phyloP scores from a whole-genome alignment of 1,140 invertebrate genomes.

The Drosophila asahinai region DNA sequence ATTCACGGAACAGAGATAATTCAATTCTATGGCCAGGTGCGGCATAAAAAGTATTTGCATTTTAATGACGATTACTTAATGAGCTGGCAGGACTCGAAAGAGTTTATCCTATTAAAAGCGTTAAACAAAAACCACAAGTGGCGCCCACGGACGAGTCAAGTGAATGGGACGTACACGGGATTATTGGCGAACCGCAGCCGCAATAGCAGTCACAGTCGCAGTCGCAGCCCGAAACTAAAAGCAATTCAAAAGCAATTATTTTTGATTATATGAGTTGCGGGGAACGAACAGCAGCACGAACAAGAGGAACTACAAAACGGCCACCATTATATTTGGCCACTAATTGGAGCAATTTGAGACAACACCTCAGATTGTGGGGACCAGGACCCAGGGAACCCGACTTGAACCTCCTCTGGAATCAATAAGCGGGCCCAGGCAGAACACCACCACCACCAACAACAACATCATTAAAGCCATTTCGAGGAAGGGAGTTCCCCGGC shows the following conservation, averaged over 20 bases:
- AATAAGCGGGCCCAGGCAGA: constrained; percentile 53
- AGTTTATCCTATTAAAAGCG: constrained; percentile 18
- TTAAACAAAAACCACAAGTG: constrained; percentile 29
- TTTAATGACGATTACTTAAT: constrained; percentile 47
- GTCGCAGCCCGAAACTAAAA: constrained; percentile 53
- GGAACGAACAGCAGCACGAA: constrained; percentile 1
- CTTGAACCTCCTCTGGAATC: constrained; percentile 42
- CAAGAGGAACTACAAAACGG: constrained; percentile 60
- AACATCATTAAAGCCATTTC: constrained; percentile 62
- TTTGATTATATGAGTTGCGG: constrained; percentile 62
- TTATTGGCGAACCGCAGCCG: constrained; percentile 15
- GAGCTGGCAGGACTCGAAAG: constrained; percentile 22
- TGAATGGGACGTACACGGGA: constrained; percentile 6
- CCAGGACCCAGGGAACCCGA: constrained; percentile 20
- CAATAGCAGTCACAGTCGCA: constrained; percentile 5
- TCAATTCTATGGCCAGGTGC: constrained; percentile 25
- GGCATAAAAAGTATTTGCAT: constrained; percentile 14
- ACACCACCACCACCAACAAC: constrained; percentile 24
- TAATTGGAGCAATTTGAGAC: constrained; percentile 82
- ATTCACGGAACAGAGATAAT: constrained; percentile 27
- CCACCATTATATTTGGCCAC: constrained; percentile 78
- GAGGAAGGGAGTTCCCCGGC: constrained; percentile 9
- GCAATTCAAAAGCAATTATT: constrained; percentile 75
- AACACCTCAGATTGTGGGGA: constrained; percentile 65
- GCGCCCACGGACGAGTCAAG: constrained; percentile 14